phyloP scores from a whole-genome alignment of 2,797 vertebrate species.

The Aythya fuligula region DNA sequence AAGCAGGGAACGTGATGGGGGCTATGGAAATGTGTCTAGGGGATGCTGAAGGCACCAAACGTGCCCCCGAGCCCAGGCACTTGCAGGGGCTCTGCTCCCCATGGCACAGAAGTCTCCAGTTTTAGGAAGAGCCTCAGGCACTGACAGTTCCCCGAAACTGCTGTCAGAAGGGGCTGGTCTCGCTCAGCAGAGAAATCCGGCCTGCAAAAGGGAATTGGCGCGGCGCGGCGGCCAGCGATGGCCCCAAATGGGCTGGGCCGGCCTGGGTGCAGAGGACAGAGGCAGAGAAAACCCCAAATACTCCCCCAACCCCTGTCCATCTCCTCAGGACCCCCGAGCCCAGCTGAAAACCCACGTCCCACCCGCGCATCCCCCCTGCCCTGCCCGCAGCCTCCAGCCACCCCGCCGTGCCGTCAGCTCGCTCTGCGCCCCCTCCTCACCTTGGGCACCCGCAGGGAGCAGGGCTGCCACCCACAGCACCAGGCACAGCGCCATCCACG shows the following conservation, averaged over 20 bases:
- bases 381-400: background rate
- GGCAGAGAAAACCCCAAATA: background rate
- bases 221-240: fast-evolving
- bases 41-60: background rate
- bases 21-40: fast-evolving
- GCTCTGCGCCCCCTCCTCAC: background rate
- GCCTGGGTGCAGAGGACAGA: fast-evolving
- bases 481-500: background rate
- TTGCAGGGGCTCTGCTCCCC: background rate
- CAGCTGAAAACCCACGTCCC: fast-evolving
- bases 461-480: fast-evolving
- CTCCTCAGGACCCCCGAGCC: fast-evolving
- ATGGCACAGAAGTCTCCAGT: fast-evolving
- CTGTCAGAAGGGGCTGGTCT: fast-evolving
- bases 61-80: fast-evolving
- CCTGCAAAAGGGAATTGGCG: fast-evolving
- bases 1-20: fast-evolving
- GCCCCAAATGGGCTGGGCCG: fast-evolving
- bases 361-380: background rate
- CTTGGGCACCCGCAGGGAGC: fast-evolving
- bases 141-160: background rate
- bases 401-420: fast-evolving
- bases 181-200: background rate
- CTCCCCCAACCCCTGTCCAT: fast-evolving
- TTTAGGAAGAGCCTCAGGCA: background rate